Evolutionary conservation across 1,140 invertebrate genomes (phyloP).

Genomic region (Musca domestica): DNA sequence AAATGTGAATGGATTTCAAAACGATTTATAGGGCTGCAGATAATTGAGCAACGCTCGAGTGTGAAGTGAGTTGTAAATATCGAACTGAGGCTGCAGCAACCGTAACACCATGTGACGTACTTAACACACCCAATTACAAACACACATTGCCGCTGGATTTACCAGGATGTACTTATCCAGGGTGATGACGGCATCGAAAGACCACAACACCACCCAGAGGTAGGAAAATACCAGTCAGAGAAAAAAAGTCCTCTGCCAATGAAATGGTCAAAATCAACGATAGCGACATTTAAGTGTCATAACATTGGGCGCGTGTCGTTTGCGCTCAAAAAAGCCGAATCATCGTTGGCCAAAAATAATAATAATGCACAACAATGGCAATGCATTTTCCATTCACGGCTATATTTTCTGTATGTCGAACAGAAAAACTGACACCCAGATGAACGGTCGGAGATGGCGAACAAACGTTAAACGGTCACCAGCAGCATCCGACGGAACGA

Average conservation of each 20-base stretch:
- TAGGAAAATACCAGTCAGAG: neutral
- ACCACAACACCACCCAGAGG: neutral
- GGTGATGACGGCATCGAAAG: too few relatives aligned
- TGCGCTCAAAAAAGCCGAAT: too few relatives aligned
- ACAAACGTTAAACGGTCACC: too few relatives aligned
- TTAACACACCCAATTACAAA: neutral
- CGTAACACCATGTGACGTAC: neutral
- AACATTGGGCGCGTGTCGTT: neutral
- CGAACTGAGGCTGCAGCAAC: neutral
- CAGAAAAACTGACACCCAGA: neutral
- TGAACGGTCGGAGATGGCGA: too few relatives aligned
- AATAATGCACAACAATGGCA: constrained; percentile 18
- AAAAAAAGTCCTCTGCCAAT: neutral
- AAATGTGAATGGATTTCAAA: constrained; percentile 20
- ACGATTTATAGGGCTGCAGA: constrained; percentile 18
- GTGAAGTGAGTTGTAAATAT: constrained; percentile 21
- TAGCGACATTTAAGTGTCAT: constrained; percentile 22
- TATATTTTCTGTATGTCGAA: constrained; percentile 5
- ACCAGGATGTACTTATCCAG: too few relatives aligned
- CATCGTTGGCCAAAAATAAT: constrained; percentile 4
- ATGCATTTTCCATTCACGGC: neutral
- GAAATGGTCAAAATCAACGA: constrained; percentile 16
- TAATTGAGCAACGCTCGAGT: constrained; percentile 20
- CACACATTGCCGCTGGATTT: neutral
- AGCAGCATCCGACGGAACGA: too few relatives aligned